phyloP scores from a whole-genome alignment of 2,888 invertebrate genomes.

The Koerneria pararmatus region DNA sequence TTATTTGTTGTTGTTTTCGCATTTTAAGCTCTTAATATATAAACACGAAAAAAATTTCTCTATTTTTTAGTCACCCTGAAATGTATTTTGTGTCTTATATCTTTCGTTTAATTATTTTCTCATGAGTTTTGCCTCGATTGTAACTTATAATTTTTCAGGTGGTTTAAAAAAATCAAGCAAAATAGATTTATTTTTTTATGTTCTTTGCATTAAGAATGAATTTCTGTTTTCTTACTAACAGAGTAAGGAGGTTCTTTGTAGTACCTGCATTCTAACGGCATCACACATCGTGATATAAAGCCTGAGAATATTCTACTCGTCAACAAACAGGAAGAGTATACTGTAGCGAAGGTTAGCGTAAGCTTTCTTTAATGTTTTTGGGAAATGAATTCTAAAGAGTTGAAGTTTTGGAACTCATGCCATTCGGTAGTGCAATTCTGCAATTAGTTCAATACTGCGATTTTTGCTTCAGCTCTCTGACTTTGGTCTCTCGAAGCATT shows the following conservation, averaged over 20 bases:
- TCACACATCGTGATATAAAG: conserved; percentile 71
- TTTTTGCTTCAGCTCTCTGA: conserved; percentile 70
- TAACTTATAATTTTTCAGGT: not conserved
- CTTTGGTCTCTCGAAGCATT: conserved; percentile 81
- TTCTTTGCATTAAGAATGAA: not conserved
- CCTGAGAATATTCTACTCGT: conserved; percentile 70
- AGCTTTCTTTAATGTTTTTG: not conserved
- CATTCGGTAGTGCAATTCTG: not conserved
- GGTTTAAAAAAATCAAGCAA: not conserved
- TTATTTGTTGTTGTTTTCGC: not conserved
- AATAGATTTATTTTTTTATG: not conserved
- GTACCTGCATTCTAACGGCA: conserved; percentile 76
- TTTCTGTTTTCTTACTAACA: conserved; percentile 20
- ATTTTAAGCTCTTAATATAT: not conserved
- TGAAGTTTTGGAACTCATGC: no score
- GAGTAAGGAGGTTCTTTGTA: conserved; percentile 60
- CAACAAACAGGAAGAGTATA: conserved; percentile 66
- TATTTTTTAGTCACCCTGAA: not conserved
- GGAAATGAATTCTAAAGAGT: no score
- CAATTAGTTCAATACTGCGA: not conserved
- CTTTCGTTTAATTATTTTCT: no score
- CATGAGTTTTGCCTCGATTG: no score
- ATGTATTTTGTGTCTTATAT: no score
- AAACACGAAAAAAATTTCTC: not conserved
- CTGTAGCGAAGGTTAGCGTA: conserved; percentile 70